phyloP scores from a whole-genome alignment of 2,888 invertebrate species.

The Drosophila nigricruria region DNA sequence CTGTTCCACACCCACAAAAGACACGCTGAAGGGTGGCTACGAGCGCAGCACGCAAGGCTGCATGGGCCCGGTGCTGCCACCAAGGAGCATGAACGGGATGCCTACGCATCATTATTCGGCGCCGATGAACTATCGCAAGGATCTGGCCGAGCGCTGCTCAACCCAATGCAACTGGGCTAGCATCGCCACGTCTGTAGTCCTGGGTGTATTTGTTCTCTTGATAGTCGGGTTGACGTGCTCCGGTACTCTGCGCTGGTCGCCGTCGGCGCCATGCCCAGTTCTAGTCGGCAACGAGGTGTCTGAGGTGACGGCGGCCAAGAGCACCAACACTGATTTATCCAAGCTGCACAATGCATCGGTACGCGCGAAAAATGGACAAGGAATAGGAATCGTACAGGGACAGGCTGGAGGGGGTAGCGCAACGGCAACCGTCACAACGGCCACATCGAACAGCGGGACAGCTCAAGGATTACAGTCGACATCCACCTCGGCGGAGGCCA shows the following conservation, averaged over 20 bases:
- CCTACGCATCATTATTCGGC: slow-evolving; percentile 91
- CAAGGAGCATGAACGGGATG: slow-evolving; percentile 87
- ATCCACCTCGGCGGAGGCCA: slow-evolving; percentile 83
- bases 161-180: slow-evolving; percentile 93
- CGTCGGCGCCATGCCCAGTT: slow-evolving; percentile 93
- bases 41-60: slow-evolving; percentile 88
- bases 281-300: slow-evolving; percentile 92
- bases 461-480: slow-evolving; percentile 86
- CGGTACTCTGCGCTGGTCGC: slow-evolving; percentile 93
- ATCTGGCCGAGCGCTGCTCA: slow-evolving; percentile 93
- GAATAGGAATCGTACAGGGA: slow-evolving; percentile 85
- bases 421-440: slow-evolving; percentile 74
- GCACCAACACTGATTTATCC: slow-evolving; percentile 89
- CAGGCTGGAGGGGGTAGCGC: slow-evolving; percentile 86
- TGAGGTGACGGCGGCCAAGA: slow-evolving; percentile 89
- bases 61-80: slow-evolving; percentile 91
- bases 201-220: slow-evolving; percentile 92
- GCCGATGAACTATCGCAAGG: slow-evolving; percentile 95
- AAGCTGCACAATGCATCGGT: slow-evolving; percentile 89
- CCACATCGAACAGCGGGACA: slow-evolving; percentile 85
- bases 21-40: slow-evolving; percentile 87
- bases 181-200: slow-evolving; percentile 93
- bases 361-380: slow-evolving; percentile 86
- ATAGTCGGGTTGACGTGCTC: slow-evolving; percentile 95
- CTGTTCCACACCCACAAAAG: slow-evolving; percentile 94